Evolutionary conservation across 2,888 invertebrate genomes (phyloP).

Genomic region (Zootermopsis nevadensis): DNA sequence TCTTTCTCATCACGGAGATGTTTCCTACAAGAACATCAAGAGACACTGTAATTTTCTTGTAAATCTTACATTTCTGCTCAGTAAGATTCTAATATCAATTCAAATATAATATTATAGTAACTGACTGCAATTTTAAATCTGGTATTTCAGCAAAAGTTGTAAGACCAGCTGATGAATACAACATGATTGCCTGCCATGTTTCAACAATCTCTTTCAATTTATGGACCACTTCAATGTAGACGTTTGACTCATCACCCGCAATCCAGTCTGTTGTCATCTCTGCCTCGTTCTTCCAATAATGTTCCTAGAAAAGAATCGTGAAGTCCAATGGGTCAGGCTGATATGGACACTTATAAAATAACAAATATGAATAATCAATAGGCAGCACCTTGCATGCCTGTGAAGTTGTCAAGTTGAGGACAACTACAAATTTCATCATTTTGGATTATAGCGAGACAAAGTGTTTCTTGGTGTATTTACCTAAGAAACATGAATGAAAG

Average conservation of each 20-base stretch:
- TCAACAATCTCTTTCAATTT: slow-evolving; percentile 32
- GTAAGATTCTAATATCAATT: no score
- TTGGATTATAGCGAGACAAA: no score
- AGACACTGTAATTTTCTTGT: neutral
- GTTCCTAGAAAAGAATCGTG: slow-evolving; percentile 59
- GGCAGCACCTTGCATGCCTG: no score
- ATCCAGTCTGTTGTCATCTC: slow-evolving; percentile 65
- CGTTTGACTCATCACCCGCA: slow-evolving; percentile 47
- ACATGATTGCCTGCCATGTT: slow-evolving; percentile 44
- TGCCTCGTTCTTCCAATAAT: slow-evolving; percentile 74
- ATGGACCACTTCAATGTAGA: neutral
- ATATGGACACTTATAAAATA: neutral
- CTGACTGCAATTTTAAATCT: neutral
- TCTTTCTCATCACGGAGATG: slow-evolving; percentile 7
- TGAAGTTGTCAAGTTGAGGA: no score
- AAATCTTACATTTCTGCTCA: no score
- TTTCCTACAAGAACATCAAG: neutral
- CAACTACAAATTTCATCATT: no score
- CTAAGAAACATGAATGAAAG: no score
- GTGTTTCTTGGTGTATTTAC: no score
- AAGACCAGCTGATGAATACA: slow-evolving; percentile 35
- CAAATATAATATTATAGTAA: neutral
- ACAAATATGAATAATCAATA: neutral
- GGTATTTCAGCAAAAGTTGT: slow-evolving; percentile 16
- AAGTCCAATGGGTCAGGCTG: neutral